A percentile compares a stretch with the other conserved stretches of the same genome.
Conservation (phyloP, 2,797 vertebrate genomes). For the Takifugu rubripes region DNA sequence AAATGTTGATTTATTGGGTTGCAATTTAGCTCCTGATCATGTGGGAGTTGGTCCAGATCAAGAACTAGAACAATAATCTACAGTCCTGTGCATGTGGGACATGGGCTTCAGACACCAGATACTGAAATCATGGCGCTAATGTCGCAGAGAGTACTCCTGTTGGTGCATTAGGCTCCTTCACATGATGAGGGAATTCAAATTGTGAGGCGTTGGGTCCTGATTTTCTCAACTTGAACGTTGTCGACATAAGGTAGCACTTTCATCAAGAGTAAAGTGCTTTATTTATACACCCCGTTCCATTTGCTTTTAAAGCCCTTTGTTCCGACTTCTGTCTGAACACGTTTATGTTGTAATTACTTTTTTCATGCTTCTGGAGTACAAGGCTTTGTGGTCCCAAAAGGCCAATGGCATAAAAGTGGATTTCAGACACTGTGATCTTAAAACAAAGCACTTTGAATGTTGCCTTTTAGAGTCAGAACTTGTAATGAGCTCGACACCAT, state of each 20-base stretch:
- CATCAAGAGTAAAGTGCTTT: slow-evolving; percentile 48
- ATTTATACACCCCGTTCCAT: slow-evolving; percentile 29
- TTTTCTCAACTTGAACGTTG: slow-evolving; percentile 40
- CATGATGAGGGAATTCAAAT: neutral
- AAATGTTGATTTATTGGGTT: too few relatives aligned
- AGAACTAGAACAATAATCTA: too few relatives aligned
- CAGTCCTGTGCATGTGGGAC: too few relatives aligned
- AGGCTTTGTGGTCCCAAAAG: slow-evolving; percentile 4
- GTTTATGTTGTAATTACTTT: slow-evolving; percentile 44
- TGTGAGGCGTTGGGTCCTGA: too few relatives aligned
- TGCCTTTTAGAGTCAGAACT: neutral
- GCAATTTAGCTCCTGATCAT: too few relatives aligned
- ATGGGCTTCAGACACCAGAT: too few relatives aligned
- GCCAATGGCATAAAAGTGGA: slow-evolving; percentile 21
- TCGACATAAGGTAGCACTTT: slow-evolving; percentile 48
- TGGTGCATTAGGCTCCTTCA: neutral
- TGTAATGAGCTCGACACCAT: neutral
- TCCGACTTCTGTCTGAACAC: slow-evolving; percentile 49
- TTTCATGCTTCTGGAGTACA: slow-evolving; percentile 50
- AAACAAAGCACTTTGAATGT: neutral
- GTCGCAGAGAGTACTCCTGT: neutral
- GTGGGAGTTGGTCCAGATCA: too few relatives aligned
- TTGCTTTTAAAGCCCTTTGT: slow-evolving; percentile 50
- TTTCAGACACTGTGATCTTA: slow-evolving; percentile 10
- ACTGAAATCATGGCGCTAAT: too few relatives aligned